Base-by-base conservation (phyloP, 2,797 vertebrate species). In the Sebastes oblongus region DNA sequence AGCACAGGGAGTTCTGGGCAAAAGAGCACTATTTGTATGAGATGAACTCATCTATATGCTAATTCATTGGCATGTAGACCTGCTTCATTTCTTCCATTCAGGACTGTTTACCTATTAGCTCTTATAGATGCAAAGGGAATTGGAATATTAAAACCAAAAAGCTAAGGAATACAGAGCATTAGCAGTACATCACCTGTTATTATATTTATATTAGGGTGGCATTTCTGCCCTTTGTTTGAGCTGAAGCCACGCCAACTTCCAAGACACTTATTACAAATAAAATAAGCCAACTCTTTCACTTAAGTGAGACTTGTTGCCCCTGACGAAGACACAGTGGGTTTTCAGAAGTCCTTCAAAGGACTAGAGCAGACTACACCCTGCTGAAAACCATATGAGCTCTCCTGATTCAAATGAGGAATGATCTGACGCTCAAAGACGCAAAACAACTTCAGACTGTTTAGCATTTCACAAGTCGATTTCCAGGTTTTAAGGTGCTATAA, bases 41-140 rank as follows among this genome's bases (percentile, higher is more conserved):
- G 97, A 97, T 96, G 96, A 97, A 97, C 96, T 98, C 97, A 98
- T 98, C 97, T 98, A 98, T 97, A 98, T 98, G 97, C 97, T 98
- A 98, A 98, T 98, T 97, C 97, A 97, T 97, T 96, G 93, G 92
- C 92, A 95, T 95, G 94, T 97, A 97, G 97, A 97, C 96, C 96
- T 96, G 97, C 96, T 97, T 98, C 96, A 97, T 97, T 97, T 97
- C 95, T 96, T 95, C 96, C 95, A 95, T 96, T 96, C 97, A 97
- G 95, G 95, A 96, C 96, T 98, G 97, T 98, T 97, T 97, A 98
- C 97, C 96, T 95, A 96, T 96, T 96, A 96, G 95, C 92, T 94
- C 90, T 93, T 92, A 93, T 93, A 94, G 94, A 96, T 96, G 95
- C 95, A 90, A 94, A 90, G 92, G 94, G 92, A 95, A 94, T 94